Evolutionary conservation across 35 echinoderm and acorn worm species (phyloP), one percentile per base, ranked within the genome.

Genomic region (Heliocidaris tuberculata): DNA sequence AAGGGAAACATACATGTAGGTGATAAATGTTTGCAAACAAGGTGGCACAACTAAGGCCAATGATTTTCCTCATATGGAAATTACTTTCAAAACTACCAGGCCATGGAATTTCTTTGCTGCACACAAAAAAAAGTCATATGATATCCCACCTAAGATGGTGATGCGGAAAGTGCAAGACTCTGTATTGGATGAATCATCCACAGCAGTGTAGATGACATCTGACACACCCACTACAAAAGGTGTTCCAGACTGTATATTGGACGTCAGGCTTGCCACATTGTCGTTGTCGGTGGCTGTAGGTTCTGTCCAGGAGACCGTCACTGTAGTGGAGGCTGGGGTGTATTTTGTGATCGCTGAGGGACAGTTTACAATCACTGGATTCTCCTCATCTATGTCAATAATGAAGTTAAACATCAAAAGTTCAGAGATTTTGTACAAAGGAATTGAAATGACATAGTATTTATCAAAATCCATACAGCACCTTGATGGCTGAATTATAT

Each of bases 221-320:
- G 49, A 32, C 7, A 71, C 54, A 42, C 87, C 94, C 31, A 92
- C 27, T 10, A 24, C 10, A 19, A 95, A 90, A 13, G 32, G 21
- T 47, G 49, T 65, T 17, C 85, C 85, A 27, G 94, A 48, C 59
- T 90, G 30, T 32, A 91, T 47, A 32, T 90, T 95, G 50, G 88
- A 11, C n/a, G 17, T 90, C 88, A 95, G 52, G 48, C 42, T 90
- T 24, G 86, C 90, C 30, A 94, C 17, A 13, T 15, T 27, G 27
- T 65, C 78, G 21, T 93, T 94, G 85, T 96, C 95, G n/a, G 91
- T 96, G 19, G 92, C 92, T 29, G 50, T 88, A 21, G 95, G 95
- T 48, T 4, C 16, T 6, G 70, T 96, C 95, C 95, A 96, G 0
- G 52, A 65, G 19, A 95, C 94, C 2, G n/a, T 32, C 31, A 90